Conservation (phyloP, 2,888 invertebrate genomes). For the Agrotis segetum region DNA sequence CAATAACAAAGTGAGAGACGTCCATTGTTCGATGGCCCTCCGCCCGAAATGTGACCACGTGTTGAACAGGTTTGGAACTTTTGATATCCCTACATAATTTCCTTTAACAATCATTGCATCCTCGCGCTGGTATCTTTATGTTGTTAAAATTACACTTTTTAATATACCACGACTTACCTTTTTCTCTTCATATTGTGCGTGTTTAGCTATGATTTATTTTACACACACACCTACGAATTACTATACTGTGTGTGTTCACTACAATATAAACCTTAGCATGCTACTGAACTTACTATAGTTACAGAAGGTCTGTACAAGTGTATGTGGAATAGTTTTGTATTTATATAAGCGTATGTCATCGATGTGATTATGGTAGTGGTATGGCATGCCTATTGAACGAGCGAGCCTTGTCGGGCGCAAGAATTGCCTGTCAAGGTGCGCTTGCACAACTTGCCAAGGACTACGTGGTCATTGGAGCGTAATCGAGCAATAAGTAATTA, state of each 20-base stretch:
- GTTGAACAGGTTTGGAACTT: slow-evolving; percentile 11
- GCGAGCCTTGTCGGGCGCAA: slow-evolving; percentile 67
- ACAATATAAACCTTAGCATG: not conserved
- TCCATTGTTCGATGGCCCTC: slow-evolving; percentile 82
- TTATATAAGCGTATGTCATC: not conserved
- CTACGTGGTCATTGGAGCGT: slow-evolving; percentile 63
- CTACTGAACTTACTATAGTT: not conserved
- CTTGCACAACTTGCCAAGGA: slow-evolving; percentile 79
- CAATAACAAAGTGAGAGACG: slow-evolving; percentile 85
- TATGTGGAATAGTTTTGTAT: too few relatives aligned
- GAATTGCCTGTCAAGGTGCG: slow-evolving; percentile 84
- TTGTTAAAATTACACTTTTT: not conserved
- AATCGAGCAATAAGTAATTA: slow-evolving; percentile 39
- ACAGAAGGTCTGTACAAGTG: not conserved
- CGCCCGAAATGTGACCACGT: slow-evolving; percentile 68
- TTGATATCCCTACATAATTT: not conserved
- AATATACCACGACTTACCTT: too few relatives aligned
- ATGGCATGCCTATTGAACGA: slow-evolving; percentile 46
- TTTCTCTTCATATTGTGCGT: not conserved
- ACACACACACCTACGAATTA: not conserved
- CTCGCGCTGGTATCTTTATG: not conserved
- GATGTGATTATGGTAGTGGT: slow-evolving; percentile 1
- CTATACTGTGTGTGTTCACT: not conserved
- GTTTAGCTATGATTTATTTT: not conserved
- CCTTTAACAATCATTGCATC: not conserved